Conservation (phyloP, 2,888 invertebrate genomes). For the Muschampia plurimacula region DNA sequence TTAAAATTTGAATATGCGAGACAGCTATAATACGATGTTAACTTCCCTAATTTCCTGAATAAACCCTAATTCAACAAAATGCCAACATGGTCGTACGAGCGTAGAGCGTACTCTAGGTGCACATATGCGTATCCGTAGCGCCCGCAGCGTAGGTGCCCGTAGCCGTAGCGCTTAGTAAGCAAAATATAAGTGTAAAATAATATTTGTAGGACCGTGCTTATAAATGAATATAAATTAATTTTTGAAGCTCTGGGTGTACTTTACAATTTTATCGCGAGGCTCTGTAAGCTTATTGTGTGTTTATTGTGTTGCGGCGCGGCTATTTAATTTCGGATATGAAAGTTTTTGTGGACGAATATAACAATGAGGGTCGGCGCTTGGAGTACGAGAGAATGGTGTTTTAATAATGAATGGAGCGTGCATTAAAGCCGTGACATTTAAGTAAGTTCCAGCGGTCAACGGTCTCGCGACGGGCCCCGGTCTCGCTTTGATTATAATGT, state of each 20-base stretch:
- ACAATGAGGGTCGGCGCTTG: constrained; percentile 48
- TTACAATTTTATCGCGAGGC: constrained; percentile 29
- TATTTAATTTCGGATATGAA: constrained; percentile 53
- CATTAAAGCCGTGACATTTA: constrained; percentile 51
- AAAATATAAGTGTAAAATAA: constrained; percentile 33
- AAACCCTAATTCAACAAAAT: constrained; percentile 28
- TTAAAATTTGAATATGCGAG: constrained; percentile 6
- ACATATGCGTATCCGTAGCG: neutral
- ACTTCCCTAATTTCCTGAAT: constrained; percentile 15
- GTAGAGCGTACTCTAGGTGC: constrained; percentile 21
- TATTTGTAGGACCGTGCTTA: constrained; percentile 33
- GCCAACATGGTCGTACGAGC: constrained; percentile 5
- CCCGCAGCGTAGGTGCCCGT: neutral
- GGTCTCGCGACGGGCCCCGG: constrained; percentile 52
- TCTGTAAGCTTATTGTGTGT: constrained; percentile 27
- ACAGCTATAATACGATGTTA: constrained; percentile 16
- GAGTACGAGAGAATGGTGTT: constrained; percentile 51
- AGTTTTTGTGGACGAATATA: constrained; percentile 50
- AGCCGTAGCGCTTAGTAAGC: constrained; percentile 28
- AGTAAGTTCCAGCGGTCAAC: constrained; percentile 40
- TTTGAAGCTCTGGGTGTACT: constrained; percentile 28
- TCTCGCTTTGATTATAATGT: constrained; percentile 66
- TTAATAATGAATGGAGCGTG: constrained; percentile 62
- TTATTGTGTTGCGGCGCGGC: constrained; percentile 34
- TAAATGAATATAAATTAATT: constrained; percentile 32